phyloP scores from a whole-genome alignment of 2,888 invertebrate genomes.

The Neoitamus cyanurus region DNA sequence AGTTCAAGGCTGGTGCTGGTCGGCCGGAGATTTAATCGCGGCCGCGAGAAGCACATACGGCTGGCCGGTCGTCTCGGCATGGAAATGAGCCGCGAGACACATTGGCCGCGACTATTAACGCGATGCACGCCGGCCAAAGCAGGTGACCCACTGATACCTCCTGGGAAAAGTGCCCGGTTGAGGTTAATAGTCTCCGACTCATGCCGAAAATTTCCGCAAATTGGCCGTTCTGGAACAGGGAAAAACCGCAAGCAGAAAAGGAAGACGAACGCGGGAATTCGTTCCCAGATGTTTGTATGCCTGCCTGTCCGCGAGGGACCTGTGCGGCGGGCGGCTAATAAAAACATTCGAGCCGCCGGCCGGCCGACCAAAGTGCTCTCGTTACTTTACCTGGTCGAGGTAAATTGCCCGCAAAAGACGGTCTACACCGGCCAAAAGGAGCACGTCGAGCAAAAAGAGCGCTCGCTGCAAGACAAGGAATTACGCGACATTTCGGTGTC shows the following conservation, averaged over 20 bases:
- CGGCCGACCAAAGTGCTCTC: background rate
- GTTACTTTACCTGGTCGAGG: conserved; percentile 31
- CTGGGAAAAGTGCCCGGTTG: background rate
- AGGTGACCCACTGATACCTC: background rate
- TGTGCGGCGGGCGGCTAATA: background rate
- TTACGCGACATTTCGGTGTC: conserved; percentile 48
- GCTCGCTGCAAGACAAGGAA: conserved; percentile 27
- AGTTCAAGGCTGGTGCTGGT: conserved; percentile 3
- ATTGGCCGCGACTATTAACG: background rate
- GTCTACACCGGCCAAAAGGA: background rate
- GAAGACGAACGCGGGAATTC: background rate
- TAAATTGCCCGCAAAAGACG: conserved; percentile 10
- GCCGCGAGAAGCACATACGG: background rate
- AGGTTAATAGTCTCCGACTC: background rate
- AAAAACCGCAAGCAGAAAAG: background rate
- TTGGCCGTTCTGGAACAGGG: background rate
- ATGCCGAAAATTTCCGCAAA: background rate
- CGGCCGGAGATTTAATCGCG: background rate
- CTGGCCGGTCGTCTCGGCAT: background rate
- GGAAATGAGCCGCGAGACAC: background rate
- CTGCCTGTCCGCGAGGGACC: background rate
- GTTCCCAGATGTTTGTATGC: background rate
- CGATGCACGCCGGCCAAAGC: too few relatives aligned
- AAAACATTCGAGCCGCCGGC: background rate
- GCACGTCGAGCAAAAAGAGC: conserved; percentile 1